These are phyloP conservation scores for Stratiomys singularior DNA, from an alignment of 2,888 invertebrate genomes.

Conservation along the genomic window DNA sequence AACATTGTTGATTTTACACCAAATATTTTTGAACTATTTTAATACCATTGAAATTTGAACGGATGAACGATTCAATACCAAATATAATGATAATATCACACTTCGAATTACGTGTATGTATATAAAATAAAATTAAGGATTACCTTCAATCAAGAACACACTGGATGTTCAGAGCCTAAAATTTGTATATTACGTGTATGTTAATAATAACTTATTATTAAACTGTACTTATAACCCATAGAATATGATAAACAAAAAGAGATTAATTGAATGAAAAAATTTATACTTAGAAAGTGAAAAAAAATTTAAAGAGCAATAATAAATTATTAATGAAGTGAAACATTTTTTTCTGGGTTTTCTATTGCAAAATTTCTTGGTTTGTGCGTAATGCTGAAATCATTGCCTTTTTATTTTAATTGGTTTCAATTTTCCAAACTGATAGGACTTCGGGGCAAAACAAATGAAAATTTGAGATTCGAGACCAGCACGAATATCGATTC, in stretches of 20 bases:
- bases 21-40: no score
- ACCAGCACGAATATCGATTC: no score
- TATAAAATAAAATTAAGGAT: not conserved
- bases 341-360: not conserved
- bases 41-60: not conserved
- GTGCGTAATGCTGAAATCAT: not conserved
- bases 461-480: no score
- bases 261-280: conserved; percentile 8
- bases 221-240: not conserved
- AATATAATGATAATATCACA: not conserved
- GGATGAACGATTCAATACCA: not conserved
- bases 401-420: no score
- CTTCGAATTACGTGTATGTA: not conserved
- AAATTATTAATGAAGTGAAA: conserved; percentile 25
- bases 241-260: not conserved
- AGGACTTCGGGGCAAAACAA: no score
- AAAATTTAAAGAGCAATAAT: conserved; percentile 24
- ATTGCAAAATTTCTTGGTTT: no score
- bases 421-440: no score
- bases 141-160: not conserved
- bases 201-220: conserved; percentile 31
- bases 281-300: conserved; percentile 23
- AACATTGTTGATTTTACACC: no score
- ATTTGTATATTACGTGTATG: conserved; percentile 14
- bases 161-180: conserved; percentile 14